Conservation (phyloP, 2,888 invertebrate genomes). For the Acholoe squamosa region DNA sequence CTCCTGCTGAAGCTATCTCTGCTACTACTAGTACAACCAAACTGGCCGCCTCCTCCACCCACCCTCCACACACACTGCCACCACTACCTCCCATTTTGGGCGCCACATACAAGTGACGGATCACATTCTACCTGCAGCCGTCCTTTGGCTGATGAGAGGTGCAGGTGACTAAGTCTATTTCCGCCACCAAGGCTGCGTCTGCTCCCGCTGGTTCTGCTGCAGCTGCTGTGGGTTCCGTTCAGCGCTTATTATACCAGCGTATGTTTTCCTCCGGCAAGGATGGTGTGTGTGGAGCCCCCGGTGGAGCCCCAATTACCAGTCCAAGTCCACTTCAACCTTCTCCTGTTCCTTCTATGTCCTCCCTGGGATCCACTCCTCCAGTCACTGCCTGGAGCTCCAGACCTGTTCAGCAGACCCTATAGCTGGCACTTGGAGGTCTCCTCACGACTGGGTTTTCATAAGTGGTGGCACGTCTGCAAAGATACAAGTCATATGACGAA, state of each 20-base stretch:
- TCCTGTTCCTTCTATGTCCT: background rate
- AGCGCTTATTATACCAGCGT: too few species aligned
- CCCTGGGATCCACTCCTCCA: background rate
- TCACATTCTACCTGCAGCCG: slow-evolving; percentile 22
- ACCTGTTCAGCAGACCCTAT: background rate
- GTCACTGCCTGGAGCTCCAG: background rate
- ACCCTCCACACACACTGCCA: background rate
- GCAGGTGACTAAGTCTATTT: slow-evolving; percentile 46
- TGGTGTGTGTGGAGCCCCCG: too few species aligned
- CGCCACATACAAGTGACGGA: background rate
- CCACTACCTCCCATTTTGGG: background rate
- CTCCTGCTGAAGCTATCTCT: too few species aligned
- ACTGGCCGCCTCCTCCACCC: background rate
- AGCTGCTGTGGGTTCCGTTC: background rate
- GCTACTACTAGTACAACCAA: too few species aligned
- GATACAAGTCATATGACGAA: background rate
- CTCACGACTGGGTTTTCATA: background rate
- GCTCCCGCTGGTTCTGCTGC: background rate
- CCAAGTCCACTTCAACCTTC: background rate
- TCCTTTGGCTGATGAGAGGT: background rate
- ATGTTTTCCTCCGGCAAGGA: too few species aligned
- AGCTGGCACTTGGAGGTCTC: background rate
- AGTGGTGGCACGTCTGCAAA: background rate
- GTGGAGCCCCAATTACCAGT: too few species aligned
- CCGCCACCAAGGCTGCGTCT: background rate